Conservation (phyloP, 2,797 vertebrate genomes). For the Fundulus diaphanus region DNA sequence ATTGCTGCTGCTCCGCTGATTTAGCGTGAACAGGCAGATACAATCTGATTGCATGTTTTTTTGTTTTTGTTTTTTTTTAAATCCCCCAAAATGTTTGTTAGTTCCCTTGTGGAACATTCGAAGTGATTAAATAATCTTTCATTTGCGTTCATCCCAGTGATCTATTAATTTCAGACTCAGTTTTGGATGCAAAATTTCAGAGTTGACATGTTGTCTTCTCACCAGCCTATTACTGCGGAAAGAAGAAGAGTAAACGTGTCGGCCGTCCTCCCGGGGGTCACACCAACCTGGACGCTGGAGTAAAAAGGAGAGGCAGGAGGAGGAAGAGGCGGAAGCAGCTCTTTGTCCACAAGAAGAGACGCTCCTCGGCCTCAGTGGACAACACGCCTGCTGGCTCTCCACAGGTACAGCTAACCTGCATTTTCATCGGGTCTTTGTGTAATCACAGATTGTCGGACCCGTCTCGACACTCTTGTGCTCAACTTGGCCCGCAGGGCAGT, state of each 20-base stretch:
- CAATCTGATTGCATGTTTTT: conserved; percentile 2
- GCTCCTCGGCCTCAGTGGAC: conserved; percentile 92
- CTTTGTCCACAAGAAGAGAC: conserved; percentile 97
- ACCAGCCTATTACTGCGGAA: conserved; percentile 95
- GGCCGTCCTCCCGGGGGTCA: conserved; percentile 93
- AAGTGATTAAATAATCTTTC: neutral
- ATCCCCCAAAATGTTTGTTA: conserved; percentile 2
- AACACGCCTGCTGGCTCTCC: conserved; percentile 96
- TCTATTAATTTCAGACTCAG: neutral
- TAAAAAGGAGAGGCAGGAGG: conserved; percentile 92
- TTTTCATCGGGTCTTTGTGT: neutral
- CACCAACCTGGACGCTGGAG: conserved; percentile 91
- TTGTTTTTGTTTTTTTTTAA: too few species aligned
- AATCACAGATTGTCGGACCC: neutral
- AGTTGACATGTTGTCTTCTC: conserved; percentile 34
- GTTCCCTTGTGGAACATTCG: neutral
- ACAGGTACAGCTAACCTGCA: conserved; percentile 82
- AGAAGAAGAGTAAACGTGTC: conserved; percentile 93
- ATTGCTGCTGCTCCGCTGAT: conserved; percentile 14
- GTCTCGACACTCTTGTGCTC: neutral
- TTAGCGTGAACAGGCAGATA: conserved; percentile 18
- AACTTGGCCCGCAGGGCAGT: conserved; percentile 85
- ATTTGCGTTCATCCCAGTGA: neutral
- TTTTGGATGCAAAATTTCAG: conserved; percentile 15
- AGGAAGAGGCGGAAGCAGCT: conserved; percentile 97